phyloP scores from a whole-genome alignment of 2,113 vertebrate species.

The Festucalex cinctus region DNA sequence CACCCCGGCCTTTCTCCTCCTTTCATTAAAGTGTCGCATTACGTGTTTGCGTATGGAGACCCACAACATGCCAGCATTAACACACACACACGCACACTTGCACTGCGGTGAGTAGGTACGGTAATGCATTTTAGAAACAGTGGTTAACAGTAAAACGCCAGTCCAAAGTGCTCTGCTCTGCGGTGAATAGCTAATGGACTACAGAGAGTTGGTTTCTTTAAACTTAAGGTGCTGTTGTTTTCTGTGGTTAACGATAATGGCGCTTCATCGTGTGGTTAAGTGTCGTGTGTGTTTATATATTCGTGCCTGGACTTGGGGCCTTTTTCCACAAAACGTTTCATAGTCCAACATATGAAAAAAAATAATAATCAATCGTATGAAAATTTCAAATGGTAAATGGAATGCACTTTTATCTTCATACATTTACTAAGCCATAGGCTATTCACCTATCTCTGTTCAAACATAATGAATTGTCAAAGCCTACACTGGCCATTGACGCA shows the following conservation, averaged over 20 bases:
- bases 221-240: slow-evolving; percentile 55
- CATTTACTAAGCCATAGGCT: no score
- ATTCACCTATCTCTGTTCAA: no score
- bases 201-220: slow-evolving; percentile 64
- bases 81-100: slow-evolving; percentile 13
- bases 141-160: slow-evolving; percentile 63
- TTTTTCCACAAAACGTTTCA: no score
- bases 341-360: no score
- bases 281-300: slow-evolving; percentile 13
- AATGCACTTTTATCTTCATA: no score
- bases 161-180: slow-evolving; percentile 63
- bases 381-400: no score
- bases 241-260: slow-evolving; percentile 66
- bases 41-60: slow-evolving; percentile 23
- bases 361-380: no score
- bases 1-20: slow-evolving; percentile 34
- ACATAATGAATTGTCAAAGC: no score
- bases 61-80: slow-evolving; percentile 5
- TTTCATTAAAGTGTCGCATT: slow-evolving; percentile 66
- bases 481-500: no score
- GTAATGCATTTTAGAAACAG: slow-evolving; percentile 58
- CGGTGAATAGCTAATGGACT: slow-evolving; percentile 68
- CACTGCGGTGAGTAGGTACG: slow-evolving; percentile 38
- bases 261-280: slow-evolving; percentile 56
- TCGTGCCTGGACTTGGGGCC: no score